Evolutionary conservation across 2,888 invertebrate species (phyloP), one percentile per base, ranked within the genome.

Genomic region (Metacarcinus magister): DNA sequence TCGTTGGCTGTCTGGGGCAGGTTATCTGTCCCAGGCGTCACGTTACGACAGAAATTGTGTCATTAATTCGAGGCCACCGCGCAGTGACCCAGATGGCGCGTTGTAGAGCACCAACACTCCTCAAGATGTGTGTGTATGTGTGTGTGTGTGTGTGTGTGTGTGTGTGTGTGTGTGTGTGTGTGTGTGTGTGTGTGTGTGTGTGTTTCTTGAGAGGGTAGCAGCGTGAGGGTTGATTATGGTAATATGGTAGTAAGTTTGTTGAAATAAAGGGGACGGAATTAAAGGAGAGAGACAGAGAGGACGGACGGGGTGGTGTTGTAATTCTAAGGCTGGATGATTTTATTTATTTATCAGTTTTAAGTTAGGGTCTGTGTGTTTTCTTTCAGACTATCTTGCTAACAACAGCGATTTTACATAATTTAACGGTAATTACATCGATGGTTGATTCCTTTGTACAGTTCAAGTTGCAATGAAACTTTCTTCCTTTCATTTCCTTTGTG

Each of bases 31-130:
- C 39, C 87, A 39, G 39, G 87, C 39, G 60, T 60, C 60, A 60
- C 23, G 28, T 75, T 28, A 75, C n/a, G 32, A 87, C 87, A 32
- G 87, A 87, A 87, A 87, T 5, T 39, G 39, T 87, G 87, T 87
- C 87, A 87, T 87, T 87, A 87, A 10, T 87, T 87, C 39, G 87
- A 87, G 87, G 87, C 87, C 87, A 28, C 39, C 87, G 39, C 87
- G 87, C 87, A 87, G 32, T 87, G 87, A 87, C 87, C 87, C 39
- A 87, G 13, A 87, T 87, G 39, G 87, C 87, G 13, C 13, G 87
- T 2, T 8, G 87, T 87, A 39, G 32, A 8, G 32, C 16, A 0
- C 87, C 32, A 39, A 87, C 87, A 10, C 87, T 87, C 32, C 87
- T 39, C 39, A 39, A 87, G 87, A 87, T 87, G 39, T 8, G n/a